Conservation (phyloP, 2,113 vertebrate genomes). For the Oncorhynchus kisutch region DNA sequence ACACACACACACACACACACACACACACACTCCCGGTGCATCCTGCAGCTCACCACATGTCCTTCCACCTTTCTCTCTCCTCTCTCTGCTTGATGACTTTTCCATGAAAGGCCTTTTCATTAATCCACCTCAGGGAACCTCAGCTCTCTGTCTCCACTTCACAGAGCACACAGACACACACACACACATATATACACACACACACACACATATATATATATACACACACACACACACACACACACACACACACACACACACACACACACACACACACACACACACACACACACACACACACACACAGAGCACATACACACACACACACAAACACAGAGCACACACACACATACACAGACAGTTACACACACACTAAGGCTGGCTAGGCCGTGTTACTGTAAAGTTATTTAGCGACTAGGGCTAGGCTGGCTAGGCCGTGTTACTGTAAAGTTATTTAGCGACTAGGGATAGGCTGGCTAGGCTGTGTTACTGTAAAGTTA, state of each 20-base stretch:
- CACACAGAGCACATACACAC: background rate
- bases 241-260: background rate
- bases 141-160: background rate
- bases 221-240: background rate
- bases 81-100: slow-evolving; percentile 2
- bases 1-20: background rate
- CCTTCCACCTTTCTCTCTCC: background rate
- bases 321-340: background rate
- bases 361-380: too few relatives aligned
- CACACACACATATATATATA: background rate
- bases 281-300: background rate
- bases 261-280: background rate
- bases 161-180: slow-evolving; percentile 3
- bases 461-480: too few relatives aligned
- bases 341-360: background rate
- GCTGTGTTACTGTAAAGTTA: too few relatives aligned
- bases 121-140: slow-evolving; percentile 7
- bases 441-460: too few relatives aligned
- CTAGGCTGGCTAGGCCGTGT: too few relatives aligned
- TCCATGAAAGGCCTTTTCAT: slow-evolving; percentile 1
- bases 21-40: background rate
- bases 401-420: too few relatives aligned
- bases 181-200: background rate
- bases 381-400: too few relatives aligned
- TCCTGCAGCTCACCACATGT: too few relatives aligned